Conservation (phyloP, 2,888 invertebrate genomes). For the Papilio protenor region DNA sequence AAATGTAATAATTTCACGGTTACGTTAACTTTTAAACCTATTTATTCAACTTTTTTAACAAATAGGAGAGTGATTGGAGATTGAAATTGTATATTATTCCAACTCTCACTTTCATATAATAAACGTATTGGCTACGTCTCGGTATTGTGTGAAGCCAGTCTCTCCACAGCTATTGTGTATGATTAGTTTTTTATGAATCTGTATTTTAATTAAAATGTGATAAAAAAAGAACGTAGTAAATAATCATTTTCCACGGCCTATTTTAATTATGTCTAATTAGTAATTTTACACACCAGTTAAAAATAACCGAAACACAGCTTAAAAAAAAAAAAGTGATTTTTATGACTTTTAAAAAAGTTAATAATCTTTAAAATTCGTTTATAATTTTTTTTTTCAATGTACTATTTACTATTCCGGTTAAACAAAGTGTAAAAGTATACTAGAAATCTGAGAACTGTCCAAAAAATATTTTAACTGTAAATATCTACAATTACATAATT, state of each 20-base stretch:
- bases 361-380: too few relatives aligned
- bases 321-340: background rate
- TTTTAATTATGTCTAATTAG: background rate
- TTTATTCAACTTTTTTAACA: background rate
- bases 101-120: background rate
- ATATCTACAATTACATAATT: background rate
- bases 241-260: too few relatives aligned
- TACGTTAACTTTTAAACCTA: background rate
- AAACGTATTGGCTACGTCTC: background rate
- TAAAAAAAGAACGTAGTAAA: too few relatives aligned
- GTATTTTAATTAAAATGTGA: background rate
- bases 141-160: background rate
- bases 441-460: background rate
- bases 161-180: background rate
- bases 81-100: conserved; percentile 12
- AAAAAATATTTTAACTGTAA: background rate
- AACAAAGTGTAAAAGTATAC: too few relatives aligned
- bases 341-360: too few relatives aligned
- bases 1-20: conserved; percentile 2
- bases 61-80: background rate
- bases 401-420: too few relatives aligned
- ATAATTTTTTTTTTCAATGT: too few relatives aligned
- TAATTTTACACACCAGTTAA: background rate
- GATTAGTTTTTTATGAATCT: background rate
- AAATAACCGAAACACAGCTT: background rate